These are phyloP conservation scores for Synaphobranchus kaupii DNA, from an alignment of 2,797 vertebrate genomes.

Conservation along the genomic window DNA sequence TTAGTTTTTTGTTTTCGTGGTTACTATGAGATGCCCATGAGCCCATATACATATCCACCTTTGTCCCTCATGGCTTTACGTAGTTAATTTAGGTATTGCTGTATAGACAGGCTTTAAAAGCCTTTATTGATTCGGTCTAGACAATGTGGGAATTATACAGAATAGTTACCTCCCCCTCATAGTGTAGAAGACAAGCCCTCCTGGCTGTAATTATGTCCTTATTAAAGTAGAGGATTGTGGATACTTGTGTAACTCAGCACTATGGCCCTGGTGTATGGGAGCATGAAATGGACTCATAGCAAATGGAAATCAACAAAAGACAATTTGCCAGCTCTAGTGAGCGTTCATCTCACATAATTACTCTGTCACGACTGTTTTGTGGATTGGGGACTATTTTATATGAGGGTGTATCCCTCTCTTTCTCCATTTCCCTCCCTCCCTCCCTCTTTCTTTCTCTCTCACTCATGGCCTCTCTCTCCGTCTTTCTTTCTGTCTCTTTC, in stretches of 20 bases:
- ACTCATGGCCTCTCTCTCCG: neutral
- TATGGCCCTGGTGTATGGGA: neutral
- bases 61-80: neutral
- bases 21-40: neutral
- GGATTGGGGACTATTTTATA: neutral
- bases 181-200: neutral
- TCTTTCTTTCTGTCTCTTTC: neutral
- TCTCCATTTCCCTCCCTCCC: neutral
- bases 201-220: neutral
- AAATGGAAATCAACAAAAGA: neutral
- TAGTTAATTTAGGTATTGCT: conserved; percentile 7
- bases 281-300: neutral
- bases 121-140: conserved; percentile 23
- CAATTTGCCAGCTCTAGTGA: neutral
- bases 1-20: neutral
- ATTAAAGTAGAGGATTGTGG: neutral
- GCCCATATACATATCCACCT: neutral
- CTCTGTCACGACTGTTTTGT: neutral
- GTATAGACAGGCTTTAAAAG: conserved; percentile 22
- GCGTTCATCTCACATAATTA: conserved; percentile 8
- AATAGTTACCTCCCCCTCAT: neutral
- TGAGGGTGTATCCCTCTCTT: neutral
- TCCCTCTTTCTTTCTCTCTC: neutral
- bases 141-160: conserved; percentile 22
- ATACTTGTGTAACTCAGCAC: neutral